Evolutionary conservation across 2,888 invertebrate species (phyloP).

Genomic region (Synanthedon formicaeformis): DNA sequence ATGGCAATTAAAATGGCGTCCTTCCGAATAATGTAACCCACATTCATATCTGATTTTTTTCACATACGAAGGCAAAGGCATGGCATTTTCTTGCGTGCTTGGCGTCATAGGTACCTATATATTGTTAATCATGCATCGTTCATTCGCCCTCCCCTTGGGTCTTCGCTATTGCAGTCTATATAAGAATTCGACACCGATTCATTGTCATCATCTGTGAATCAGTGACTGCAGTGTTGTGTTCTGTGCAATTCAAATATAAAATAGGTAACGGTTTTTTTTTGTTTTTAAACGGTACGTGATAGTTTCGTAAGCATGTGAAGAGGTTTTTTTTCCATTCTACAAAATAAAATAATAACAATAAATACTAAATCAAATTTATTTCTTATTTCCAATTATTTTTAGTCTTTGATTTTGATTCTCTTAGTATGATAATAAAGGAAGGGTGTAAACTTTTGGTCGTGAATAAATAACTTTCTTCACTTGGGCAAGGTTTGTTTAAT

Average conservation of each 20-base stretch:
- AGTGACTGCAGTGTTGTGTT: slow-evolving; percentile 62
- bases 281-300: no score
- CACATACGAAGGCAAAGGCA: not conserved
- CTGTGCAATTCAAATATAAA: slow-evolving; percentile 36
- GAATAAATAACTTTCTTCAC: no score
- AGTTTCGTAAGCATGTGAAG: no score
- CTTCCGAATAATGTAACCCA: not conserved
- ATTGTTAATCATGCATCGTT: slow-evolving; percentile 8
- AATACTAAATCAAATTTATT: no score
- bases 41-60: not conserved
- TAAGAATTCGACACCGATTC: slow-evolving; percentile 46
- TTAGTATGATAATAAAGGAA: no score
- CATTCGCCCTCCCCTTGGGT: slow-evolving; percentile 36
- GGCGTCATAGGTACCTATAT: not conserved
- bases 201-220: slow-evolving; percentile 50
- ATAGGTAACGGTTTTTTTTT: not conserved
- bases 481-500: no score
- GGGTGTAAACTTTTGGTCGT: no score
- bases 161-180: slow-evolving; percentile 53
- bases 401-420: no score
- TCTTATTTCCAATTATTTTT: no score
- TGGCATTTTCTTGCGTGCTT: not conserved
- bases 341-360: no score
- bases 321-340: no score
- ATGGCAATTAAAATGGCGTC: not conserved